These are phyloP conservation scores for Lutjanus campechanus DNA, from an alignment of 2,797 vertebrate species.

Conservation along the genomic window DNA sequence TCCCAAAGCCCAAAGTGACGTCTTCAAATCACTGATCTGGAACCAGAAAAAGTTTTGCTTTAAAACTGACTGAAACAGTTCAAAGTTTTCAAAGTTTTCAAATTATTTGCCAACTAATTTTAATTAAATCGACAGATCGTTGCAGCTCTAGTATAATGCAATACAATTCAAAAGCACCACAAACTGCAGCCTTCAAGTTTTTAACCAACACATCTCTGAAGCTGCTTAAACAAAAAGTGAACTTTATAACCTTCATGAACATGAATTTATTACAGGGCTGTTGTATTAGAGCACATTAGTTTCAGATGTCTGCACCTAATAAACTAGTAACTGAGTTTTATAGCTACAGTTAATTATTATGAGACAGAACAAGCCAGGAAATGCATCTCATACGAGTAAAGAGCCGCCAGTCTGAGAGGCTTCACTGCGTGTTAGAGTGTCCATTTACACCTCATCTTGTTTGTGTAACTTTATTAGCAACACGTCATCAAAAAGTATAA, in stretches of 20 bases:
- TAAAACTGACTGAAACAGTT: too few relatives aligned
- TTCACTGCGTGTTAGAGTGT: background rate
- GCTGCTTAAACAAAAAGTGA: constrained; percentile 2
- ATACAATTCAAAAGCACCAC: background rate
- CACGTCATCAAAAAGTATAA: constrained; percentile 3
- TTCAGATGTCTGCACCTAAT: constrained; percentile 2
- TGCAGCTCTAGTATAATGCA: background rate
- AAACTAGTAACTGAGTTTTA: constrained; percentile 16
- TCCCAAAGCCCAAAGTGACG: too few relatives aligned
- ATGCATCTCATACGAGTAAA: background rate
- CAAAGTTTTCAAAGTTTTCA: too few relatives aligned
- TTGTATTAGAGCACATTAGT: background rate
- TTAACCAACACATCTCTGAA: background rate
- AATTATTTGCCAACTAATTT: too few relatives aligned
- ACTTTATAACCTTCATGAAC: background rate
- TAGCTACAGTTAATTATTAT: background rate
- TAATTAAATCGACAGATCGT: too few relatives aligned
- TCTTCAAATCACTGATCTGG: too few relatives aligned
- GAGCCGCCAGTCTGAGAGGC: background rate
- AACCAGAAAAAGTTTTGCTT: too few relatives aligned
- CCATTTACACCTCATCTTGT: background rate
- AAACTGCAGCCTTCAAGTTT: background rate
- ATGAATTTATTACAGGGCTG: background rate
- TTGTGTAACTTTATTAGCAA: constrained; percentile 7
- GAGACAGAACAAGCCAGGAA: constrained; percentile 5